Base-by-base conservation (phyloP, 1,140 invertebrate genomes). In the Cherax destructor region DNA sequence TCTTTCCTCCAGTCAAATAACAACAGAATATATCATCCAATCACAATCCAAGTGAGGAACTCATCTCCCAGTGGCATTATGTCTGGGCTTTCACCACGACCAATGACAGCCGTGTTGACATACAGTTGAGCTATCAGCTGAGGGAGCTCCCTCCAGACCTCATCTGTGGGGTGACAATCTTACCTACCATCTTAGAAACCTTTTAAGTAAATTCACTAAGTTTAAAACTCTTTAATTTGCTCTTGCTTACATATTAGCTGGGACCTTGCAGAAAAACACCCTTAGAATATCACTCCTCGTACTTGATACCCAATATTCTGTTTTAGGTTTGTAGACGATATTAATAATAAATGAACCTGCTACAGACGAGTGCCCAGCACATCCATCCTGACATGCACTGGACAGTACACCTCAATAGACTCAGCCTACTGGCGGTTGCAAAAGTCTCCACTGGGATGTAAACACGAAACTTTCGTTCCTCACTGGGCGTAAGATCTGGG, bases 41-140 rank as follows among this genome's bases (percentile, higher is more conserved):
- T 74, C n/a, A 30, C n/a, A 30, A 21, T 74, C 5, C n/a, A 65
- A 0, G 61, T 5, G 5, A 65, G 21, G 5, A 30, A 21, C 7
- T 11, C 69, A 74, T 30, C 69, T 7, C 5, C 69, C 69, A 30
- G 30, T 74, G 65, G 65, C 24, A 30, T 74, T 74, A 21, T 11
- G 2, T 56, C 52, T 56, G 52, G 69, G 69, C 69, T 24, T 74
- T 74, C 69, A 10, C 6, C 69, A 6, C 11, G 24, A 11, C 69
- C 69, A 74, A 74, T 74, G 69, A 74, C 69, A 74, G 69, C 69
- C 5, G n/a, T 74, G 69, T 74, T 74, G 69, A 74, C n/a, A 30
- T 74, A 74, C 69, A 1, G 24, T 74, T n/a, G 69, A 74, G n/a
- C 24, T 30, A 74, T 74, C 69, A 74, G 24, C 69, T 74, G 7